Base-by-base conservation (phyloP, 2,113 vertebrate genomes). In the Phoenicopterus ruber region DNA sequence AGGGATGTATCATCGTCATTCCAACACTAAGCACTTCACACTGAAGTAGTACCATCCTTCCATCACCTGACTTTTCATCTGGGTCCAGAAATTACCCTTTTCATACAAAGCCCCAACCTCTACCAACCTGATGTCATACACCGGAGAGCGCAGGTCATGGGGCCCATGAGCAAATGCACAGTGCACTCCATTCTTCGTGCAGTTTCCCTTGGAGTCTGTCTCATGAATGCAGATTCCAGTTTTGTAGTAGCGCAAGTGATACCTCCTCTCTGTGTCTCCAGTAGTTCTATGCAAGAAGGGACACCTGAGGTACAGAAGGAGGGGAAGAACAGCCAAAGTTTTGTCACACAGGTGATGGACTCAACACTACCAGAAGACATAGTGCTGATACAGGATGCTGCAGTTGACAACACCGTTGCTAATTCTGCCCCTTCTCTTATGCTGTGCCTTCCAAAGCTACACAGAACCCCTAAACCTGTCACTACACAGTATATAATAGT, bases 191-290 rank as follows among this genome's bases (percentile, higher is more conserved):
- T 99, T 99, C 95, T 99, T 99, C 26, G 99, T 99, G 98, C 99
- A 99, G 98, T 99, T 99, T 91, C 99, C 99, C 97, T 99, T 99
- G 7, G 99, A 98, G 96, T 99, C 99, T 0, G 99, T 99, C 98
- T 99, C 99, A 26, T 99, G 99, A 96, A 99, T 99, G 95, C 99
- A 99, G 80, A 99, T 99, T 90, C 99, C 99, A 17, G 99, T 99
- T 93, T 99, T 99, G 94, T 99, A 99, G 96, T 99, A 99, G 80
- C 99, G 98, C 70, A 99, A 97, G 95, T 99, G 99, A 96, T 99
- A 99, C 71, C 99, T 98, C 74, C 99, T 98, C 96, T 99, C 99
- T 0, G 99, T 99, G 98, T 99, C 99, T 59, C 99, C 99, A 21
- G 99, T 99, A 86, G 99, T 99, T 96, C 99, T 98, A 78, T 99